Base-by-base conservation (phyloP, 1,140 invertebrate species). In the Phymastichus coffea region DNA sequence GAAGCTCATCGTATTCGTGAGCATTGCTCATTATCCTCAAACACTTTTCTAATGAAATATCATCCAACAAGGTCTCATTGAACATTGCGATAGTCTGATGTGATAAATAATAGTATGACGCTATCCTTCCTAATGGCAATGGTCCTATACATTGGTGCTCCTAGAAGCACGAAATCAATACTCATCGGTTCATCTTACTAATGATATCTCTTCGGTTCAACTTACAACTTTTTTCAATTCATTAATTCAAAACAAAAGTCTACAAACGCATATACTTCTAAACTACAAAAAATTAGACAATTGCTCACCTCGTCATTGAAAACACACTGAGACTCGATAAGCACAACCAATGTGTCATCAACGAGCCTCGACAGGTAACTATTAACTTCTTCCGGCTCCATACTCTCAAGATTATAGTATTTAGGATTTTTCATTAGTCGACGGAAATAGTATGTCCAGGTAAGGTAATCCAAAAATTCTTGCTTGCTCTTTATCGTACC, bases 391-490 rank as follows among this genome's bases (percentile, higher is more conserved):
- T 86, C 80, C 17, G 87, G 84, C 48, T 94, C 89, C 33, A 90
- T 78, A 44, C 85, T 84, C 47, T 94, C 88, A 57, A 99, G 77
- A 56, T 91, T 86, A 71, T 99, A 99, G 75, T 96, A 96, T 0
- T 85, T 84, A 1, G 98, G 98, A 83, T 99, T 99, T 70, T 93
- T 91, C 19, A 98, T 78, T 3, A 99, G 79, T 59, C 97, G 82
- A 63, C 95, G 80, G 81, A 98, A 99, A 79, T 99, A 97, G 73
- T 98, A 99, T 0, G 98, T 99, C 92, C 95, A 99, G 0, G 97
- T 97, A 25, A 99, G 82, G 79, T 99, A 99, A 75, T 99, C 95
- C 43, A 99, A 81, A 15, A 96, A 90, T 61, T 97, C 93, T 76
- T 98, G 93, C 77, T 95, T 97, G 0, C 86, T 90, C 63, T 87